phyloP scores from a whole-genome alignment of 2,888 invertebrate genomes.

The Charanyca ferruginea region DNA sequence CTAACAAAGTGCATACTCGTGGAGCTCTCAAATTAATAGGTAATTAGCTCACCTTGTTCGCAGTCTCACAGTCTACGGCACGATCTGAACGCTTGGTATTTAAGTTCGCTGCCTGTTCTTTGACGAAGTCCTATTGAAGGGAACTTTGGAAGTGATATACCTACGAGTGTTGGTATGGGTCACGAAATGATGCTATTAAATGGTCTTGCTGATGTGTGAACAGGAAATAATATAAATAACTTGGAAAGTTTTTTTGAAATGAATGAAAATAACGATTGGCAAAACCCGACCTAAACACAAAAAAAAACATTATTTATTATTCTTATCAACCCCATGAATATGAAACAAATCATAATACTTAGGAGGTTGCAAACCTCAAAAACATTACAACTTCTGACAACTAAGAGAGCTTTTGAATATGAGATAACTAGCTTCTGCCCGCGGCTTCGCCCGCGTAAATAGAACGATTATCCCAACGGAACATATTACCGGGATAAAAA shows the following conservation, averaged over 20 bases:
- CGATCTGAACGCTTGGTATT: conserved; percentile 55
- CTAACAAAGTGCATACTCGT: conserved; percentile 61
- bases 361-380: too few species aligned
- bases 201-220: neutral
- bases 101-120: conserved; percentile 39
- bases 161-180: neutral
- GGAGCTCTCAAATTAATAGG: conserved; percentile 73
- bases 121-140: conserved; percentile 35
- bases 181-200: conserved; percentile 8
- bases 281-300: too few species aligned
- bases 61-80: conserved; percentile 53
- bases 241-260: neutral
- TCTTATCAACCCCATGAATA: too few species aligned
- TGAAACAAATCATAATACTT: too few species aligned
- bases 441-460: too few species aligned
- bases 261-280: neutral
- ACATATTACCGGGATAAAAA: too few species aligned
- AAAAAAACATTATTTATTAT: too few species aligned
- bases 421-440: too few species aligned
- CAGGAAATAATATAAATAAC: neutral
- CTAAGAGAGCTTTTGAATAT: too few species aligned
- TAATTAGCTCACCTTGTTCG: conserved; percentile 74
- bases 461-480: too few species aligned
- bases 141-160: conserved; percentile 30
- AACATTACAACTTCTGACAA: too few species aligned